Evolutionary conservation across 2,888 invertebrate species (phyloP).

Genomic region (Acrocera orbiculus): DNA sequence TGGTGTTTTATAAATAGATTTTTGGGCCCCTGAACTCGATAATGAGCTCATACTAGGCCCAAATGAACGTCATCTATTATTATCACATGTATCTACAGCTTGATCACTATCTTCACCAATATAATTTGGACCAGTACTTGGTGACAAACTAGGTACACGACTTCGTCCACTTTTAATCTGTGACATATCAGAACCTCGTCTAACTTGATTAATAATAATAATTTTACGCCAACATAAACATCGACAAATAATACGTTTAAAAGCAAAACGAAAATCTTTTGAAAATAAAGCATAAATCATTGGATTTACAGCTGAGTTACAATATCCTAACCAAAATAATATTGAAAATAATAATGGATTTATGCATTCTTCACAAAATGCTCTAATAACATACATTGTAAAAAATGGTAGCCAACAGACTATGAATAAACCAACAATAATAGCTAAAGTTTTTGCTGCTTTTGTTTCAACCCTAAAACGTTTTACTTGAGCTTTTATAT

Average conservation of each 20-base stretch:
- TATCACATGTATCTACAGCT: constrained; percentile 24
- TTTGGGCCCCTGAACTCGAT: constrained; percentile 22
- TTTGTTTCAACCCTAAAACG: constrained; percentile 91
- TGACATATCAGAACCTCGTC: constrained; percentile 40
- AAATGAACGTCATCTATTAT: constrained; percentile 34
- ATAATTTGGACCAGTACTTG: constrained; percentile 35
- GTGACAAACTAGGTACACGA: constrained; percentile 38
- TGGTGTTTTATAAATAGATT: constrained; percentile 26
- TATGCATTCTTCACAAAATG: constrained; percentile 74
- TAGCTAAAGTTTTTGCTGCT: constrained; percentile 89
- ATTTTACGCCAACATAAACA: constrained; percentile 48
- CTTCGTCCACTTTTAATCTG: constrained; percentile 34
- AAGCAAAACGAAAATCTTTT: constrained; percentile 87
- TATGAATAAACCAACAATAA: constrained; percentile 94
- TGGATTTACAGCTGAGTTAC: constrained; percentile 91
- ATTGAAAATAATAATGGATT: constrained; percentile 73
- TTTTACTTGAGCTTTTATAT: constrained; percentile 81
- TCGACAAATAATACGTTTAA: constrained; percentile 79
- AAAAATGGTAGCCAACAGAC: constrained; percentile 96
- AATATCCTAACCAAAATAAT: constrained; percentile 94
- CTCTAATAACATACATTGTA: constrained; percentile 79
- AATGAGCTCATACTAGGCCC: constrained; percentile 16
- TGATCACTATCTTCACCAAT: constrained; percentile 39
- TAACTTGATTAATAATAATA: constrained; percentile 28
- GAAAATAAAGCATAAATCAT: constrained; percentile 89